Evolutionary conservation across 2,113 vertebrate genomes (phyloP), one percentile per base, ranked within the genome.

Genomic region (Cyanistes caeruleus): DNA sequence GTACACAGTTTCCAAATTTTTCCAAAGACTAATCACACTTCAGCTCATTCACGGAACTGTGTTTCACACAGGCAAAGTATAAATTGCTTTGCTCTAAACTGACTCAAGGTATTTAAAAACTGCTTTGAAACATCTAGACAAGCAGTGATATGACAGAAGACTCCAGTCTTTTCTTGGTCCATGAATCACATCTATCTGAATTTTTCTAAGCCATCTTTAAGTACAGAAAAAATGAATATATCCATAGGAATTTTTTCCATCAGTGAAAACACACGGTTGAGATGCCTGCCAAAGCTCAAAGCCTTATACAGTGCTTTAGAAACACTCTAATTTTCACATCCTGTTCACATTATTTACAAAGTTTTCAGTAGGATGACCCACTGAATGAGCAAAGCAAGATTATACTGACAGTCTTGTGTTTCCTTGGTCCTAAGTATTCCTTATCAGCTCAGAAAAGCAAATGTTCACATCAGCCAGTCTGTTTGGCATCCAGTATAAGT

Each of bases 341-440:
- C 90, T 92, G 63, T 59, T 95, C 87, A 70, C 46, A 44, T 89
- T 84, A 69, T 86, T 91, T 85, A 82, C 92, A 70, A 59, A 76
- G 67, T 52, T 73, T 88, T 81, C 91, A 81, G 78, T 12, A 87
- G 52, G 33, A 52, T 43, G 35, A 59, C 37, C 59, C 28, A 39
- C 78, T 37, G 22, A 85, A 60, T 2, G 33, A 91, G 55, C 75
- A 79, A 63, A 90, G 63, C 85, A 70, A 77, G 51, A 33, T 74
- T 43, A 77, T 22, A 41, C 60, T 35, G 35, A 76, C 15, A 33
- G 52, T 62, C 43, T 73, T 39, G 13, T 33, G 22, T 72, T 83
- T 73, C 51, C 90, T 70, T 86, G 87, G 69, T 77, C 76, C 85
- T 72, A 35, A 64, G 52, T 59, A 75, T 51, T 48, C 17, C 53